Base-by-base conservation (phyloP, 2,888 invertebrate genomes). In the Resseliella maxima region DNA sequence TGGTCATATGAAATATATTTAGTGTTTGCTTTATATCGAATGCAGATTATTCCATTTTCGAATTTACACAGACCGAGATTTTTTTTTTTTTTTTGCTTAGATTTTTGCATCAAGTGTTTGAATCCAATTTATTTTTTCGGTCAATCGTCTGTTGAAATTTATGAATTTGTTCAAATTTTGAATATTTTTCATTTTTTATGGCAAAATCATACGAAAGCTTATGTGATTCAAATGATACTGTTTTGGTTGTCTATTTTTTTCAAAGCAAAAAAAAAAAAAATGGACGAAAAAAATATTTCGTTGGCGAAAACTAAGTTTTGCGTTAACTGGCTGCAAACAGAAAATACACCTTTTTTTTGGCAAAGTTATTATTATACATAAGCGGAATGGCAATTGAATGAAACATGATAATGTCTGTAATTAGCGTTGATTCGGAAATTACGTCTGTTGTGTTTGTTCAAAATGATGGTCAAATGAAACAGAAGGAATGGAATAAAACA, bases 361-460 rank as follows among this genome's bases (percentile, higher is more conserved):
- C n/a, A 59, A 10, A 3, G 59, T n/a, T n/a, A 59, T 24, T 59
- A 59, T 59, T 24, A 50, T 18, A 18, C 5, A 50, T 2, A 50
- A 18, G 50, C 2, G 10, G 21, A 24, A 24, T n/a, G 24, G 5
- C 24, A 59, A 59, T 59, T 59, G 59, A 3, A 24, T 24, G 59
- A 24, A 59, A 59, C 59, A 15, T 24, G 59, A 59, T 59, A 59
- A 59, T 59, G 59, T 59, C 59, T 24, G 59, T 59, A 59, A 59
- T 59, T 59, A 59, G 59, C 59, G 59, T n/a, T 59, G 24, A 24
- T 59, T 59, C 24, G n/a, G 59, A 24, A 6, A 24, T 59, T 24
- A n/a, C n/a, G n/a, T 24, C 21, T 18, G 50, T 6, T 59, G 24
- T 59, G 59, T 59, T 59, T 59, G 59, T 24, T 59, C 10, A 50